Evolutionary conservation across 2,888 invertebrate species (phyloP).

Genomic region (Xanthostigma xanthostigma): DNA sequence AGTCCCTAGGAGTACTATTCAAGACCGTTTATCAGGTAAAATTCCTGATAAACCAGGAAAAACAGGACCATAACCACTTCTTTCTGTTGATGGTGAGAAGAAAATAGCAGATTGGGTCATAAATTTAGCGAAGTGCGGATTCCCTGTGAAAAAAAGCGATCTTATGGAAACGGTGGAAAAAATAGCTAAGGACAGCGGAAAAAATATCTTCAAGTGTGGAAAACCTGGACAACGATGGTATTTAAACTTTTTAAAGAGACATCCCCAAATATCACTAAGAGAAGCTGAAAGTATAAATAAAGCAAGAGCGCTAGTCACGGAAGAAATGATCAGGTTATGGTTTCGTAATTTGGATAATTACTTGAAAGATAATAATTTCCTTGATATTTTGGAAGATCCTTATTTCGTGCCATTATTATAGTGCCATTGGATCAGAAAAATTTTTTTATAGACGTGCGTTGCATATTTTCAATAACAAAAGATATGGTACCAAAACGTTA

Average conservation of each 20-base stretch:
- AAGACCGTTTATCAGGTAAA: no score
- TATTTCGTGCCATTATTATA: no score
- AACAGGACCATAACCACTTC: slow-evolving; percentile 13
- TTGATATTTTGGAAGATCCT: slow-evolving; percentile 15
- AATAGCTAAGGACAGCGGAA: slow-evolving; percentile 8
- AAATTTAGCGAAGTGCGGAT: slow-evolving; percentile 16
- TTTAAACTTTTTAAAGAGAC: slow-evolving; percentile 14
- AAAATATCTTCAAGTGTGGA: slow-evolving; percentile 8
- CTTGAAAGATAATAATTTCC: slow-evolving; percentile 11
- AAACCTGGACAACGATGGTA: slow-evolving; percentile 17
- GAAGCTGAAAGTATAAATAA: slow-evolving; percentile 14
- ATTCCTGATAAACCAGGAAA: slow-evolving; percentile 13
- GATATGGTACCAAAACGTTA: no score
- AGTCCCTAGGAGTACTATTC: slow-evolving; percentile 9
- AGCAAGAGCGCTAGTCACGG: slow-evolving; percentile 16
- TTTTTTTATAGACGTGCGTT: no score
- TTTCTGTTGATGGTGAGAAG: slow-evolving; percentile 14
- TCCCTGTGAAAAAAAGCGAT: slow-evolving; percentile 16
- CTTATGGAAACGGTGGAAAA: slow-evolving; percentile 17
- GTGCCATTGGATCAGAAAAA: no score
- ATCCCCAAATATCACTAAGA: slow-evolving; percentile 12
- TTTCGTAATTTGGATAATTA: slow-evolving; percentile 16
- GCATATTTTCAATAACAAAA: no score
- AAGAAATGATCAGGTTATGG: slow-evolving; percentile 16
- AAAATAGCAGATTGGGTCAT: slow-evolving; percentile 14